Conservation (phyloP, 2,888 invertebrate species). For the Ypsolopha scabrella region DNA sequence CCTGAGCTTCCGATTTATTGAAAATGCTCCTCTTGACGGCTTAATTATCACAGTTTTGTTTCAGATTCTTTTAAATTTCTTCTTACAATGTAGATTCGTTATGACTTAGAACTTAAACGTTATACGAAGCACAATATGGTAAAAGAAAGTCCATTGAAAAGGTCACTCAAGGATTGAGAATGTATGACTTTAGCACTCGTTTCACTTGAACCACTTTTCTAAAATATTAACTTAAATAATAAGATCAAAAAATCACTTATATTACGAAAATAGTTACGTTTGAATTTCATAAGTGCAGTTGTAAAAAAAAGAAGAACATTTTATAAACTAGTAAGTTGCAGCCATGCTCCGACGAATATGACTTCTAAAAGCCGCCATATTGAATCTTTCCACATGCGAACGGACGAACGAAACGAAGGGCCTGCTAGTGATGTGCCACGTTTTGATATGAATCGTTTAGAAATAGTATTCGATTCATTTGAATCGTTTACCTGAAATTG, state of each 20-base stretch:
- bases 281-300: constrained; percentile 22
- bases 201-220: constrained; percentile 47
- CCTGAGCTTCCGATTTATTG: constrained; percentile 45
- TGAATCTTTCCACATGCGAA: constrained; percentile 53
- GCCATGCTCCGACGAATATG: constrained; percentile 46
- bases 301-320: constrained; percentile 21
- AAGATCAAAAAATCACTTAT: constrained; percentile 33
- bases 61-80: neutral
- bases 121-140: constrained; percentile 41
- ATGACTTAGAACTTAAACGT: neutral
- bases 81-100: neutral
- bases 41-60: constrained; percentile 45
- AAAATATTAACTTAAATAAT: constrained; percentile 43
- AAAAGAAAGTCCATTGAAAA: constrained; percentile 59
- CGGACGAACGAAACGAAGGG: constrained; percentile 29
- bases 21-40: constrained; percentile 42
- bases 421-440: constrained; percentile 45
- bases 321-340: constrained; percentile 44
- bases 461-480: no score
- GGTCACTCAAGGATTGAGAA: constrained; percentile 65
- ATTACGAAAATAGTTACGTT: constrained; percentile 26
- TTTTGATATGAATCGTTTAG: no score
- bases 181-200: constrained; percentile 44
- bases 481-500: no score
- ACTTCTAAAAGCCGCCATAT: constrained; percentile 62